Evolutionary conservation across 1,140 invertebrate species (phyloP).

Genomic region (Ceratina calcarata): DNA sequence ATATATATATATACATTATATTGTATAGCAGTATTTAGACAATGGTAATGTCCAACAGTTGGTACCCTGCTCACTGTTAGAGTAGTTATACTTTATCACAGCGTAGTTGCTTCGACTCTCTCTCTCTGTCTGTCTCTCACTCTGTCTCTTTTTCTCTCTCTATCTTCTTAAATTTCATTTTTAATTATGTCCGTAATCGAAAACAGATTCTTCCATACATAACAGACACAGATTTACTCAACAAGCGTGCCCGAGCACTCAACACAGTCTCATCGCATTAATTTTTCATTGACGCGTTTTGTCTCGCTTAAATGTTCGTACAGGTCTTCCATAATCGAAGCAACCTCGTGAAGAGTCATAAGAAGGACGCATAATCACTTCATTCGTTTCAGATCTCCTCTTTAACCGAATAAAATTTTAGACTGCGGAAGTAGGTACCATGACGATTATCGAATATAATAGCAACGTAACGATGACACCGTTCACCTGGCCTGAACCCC

Average conservation of each 20-base stretch:
- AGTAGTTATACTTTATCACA: constrained; percentile 67
- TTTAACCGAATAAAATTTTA: no score
- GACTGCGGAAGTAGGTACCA: no score
- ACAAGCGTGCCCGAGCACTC: no score
- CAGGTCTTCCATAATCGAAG: constrained; percentile 58
- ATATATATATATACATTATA: constrained; percentile 20
- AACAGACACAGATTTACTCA: no score
- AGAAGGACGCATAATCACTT: background rate
- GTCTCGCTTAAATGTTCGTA: background rate
- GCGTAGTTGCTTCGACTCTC: constrained; percentile 75
- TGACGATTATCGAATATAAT: background rate
- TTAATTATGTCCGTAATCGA: no score
- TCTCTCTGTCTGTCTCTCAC: constrained; percentile 22
- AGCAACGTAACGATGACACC: constrained; percentile 32
- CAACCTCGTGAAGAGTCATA: constrained; percentile 57
- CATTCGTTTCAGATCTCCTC: background rate
- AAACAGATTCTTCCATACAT: no score
- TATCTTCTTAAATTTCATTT: no score
- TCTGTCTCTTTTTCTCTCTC: background rate
- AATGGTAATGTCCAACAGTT: constrained; percentile 81
- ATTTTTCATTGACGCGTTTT: background rate
- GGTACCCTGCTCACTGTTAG: constrained; percentile 73
- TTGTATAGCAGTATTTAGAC: constrained; percentile 78
- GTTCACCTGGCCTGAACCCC: constrained; percentile 52
- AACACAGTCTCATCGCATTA: no score